phyloP scores from a whole-genome alignment of 2,113 vertebrate species.

The Dolichallabes microphthalmus region DNA sequence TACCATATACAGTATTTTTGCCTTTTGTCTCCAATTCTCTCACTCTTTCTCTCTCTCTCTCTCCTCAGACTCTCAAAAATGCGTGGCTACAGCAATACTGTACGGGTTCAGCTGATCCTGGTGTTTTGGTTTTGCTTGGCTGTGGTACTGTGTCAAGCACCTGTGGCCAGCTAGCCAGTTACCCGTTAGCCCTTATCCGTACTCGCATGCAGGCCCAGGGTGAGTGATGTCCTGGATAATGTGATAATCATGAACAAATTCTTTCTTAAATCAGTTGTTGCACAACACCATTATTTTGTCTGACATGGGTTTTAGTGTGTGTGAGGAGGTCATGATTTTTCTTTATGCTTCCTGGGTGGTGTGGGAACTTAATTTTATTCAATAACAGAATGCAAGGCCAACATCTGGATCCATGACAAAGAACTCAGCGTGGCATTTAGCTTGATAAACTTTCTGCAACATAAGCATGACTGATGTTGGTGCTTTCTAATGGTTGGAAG shows the following conservation, averaged over 20 bases:
- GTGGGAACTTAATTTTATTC: too few species aligned
- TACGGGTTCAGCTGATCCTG: constrained; percentile 82
- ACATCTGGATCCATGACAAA: too few species aligned
- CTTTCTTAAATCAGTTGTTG: not conserved
- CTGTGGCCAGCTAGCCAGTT: constrained; percentile 83
- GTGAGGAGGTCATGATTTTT: not conserved
- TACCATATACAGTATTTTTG: not conserved
- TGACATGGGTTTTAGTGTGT: not conserved
- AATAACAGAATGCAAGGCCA: too few species aligned
- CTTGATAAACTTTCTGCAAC: too few species aligned
- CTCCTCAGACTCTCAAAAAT: constrained; percentile 83
- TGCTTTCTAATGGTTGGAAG: too few species aligned
- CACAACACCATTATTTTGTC: not conserved
- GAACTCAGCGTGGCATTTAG: too few species aligned
- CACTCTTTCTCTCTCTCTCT: not conserved
- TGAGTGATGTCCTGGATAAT: constrained; percentile 53
- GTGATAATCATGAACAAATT: not conserved
- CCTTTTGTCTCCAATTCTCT: not conserved
- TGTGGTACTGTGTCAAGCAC: constrained; percentile 91
- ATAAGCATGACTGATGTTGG: too few species aligned
- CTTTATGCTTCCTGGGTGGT: too few species aligned
- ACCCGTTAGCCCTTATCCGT: constrained; percentile 70
- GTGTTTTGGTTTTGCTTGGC: constrained; percentile 81
- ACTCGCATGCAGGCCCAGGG: constrained; percentile 95
- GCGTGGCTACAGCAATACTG: constrained; percentile 84